These are phyloP conservation scores for Elaphurus davidianus DNA, from an alignment of 2,113 vertebrate genomes.

Conservation along the genomic window DNA sequence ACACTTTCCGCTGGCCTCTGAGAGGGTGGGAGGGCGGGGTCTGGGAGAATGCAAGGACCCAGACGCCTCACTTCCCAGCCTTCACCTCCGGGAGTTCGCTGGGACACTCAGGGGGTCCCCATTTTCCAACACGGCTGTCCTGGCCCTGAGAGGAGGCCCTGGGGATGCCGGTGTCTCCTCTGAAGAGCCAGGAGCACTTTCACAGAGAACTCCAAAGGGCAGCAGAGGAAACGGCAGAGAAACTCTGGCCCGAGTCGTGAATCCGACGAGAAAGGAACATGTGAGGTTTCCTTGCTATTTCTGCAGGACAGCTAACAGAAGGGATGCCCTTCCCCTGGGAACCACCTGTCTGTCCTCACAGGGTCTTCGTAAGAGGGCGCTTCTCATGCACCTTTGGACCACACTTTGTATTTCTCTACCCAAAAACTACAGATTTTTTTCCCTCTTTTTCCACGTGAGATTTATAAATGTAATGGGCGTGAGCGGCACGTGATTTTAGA, in stretches of 20 bases:
- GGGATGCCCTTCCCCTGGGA: background rate
- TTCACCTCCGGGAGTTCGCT: fast-evolving
- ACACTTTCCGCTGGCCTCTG: background rate
- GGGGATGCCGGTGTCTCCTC: background rate
- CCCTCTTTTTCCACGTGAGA: background rate
- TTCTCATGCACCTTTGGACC: background rate
- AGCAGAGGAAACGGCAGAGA: background rate
- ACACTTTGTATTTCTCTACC: background rate
- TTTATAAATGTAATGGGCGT: background rate
- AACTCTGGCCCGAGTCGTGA: background rate
- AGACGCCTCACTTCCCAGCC: background rate
- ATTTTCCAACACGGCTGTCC: background rate
- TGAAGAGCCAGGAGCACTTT: background rate
- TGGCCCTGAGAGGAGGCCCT: background rate
- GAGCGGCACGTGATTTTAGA: background rate
- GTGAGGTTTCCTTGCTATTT: fast-evolving
- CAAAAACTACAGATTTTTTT: background rate
- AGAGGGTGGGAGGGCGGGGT: background rate
- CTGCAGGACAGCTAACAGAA: background rate
- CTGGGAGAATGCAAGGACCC: background rate
- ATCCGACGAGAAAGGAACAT: background rate
- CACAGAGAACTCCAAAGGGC: background rate
- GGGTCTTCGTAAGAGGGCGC: background rate
- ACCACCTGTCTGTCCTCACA: background rate
- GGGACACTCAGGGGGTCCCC: background rate